phyloP scores from a whole-genome alignment of 2,113 vertebrate species.

The Acrocephalus kingi region DNA sequence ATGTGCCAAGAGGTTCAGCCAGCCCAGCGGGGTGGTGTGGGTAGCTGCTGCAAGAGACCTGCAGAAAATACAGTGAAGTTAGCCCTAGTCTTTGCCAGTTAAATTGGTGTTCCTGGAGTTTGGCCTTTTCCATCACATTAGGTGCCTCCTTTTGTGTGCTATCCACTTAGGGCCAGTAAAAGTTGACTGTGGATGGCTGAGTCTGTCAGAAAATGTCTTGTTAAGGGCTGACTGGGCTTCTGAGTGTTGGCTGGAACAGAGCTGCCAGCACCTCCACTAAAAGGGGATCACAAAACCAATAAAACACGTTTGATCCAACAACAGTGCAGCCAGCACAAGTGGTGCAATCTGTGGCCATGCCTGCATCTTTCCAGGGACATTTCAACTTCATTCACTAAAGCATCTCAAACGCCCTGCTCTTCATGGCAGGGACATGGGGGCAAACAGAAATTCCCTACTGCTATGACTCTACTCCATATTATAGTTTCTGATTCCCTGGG shows the following conservation, averaged over 20 bases:
- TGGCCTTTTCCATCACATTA: not conserved
- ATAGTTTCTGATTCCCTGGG: not conserved
- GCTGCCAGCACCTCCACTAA: not conserved
- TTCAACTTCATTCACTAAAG: not conserved
- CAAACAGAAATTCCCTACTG: not conserved
- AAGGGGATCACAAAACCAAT: not conserved
- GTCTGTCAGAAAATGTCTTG: not conserved
- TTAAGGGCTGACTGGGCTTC: not conserved
- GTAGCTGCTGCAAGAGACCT: not conserved
- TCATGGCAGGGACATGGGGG: rapidly evolving
- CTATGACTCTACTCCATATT: not conserved
- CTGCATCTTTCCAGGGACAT: not conserved
- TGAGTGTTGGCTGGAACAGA: not conserved
- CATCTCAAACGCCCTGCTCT: not conserved
- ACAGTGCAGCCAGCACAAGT: not conserved
- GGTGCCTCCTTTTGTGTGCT: not conserved
- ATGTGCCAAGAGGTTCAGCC: rapidly evolving
- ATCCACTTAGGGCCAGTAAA: not conserved
- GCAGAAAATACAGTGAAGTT: not conserved
- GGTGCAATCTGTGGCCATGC: not conserved
- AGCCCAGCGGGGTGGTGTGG: not conserved
- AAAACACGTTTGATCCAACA: not conserved
- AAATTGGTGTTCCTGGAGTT: not conserved
- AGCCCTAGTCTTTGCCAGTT: not conserved
- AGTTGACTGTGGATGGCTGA: not conserved